Conservation (phyloP, 2,797 vertebrate genomes). For the Mus minutoides region DNA sequence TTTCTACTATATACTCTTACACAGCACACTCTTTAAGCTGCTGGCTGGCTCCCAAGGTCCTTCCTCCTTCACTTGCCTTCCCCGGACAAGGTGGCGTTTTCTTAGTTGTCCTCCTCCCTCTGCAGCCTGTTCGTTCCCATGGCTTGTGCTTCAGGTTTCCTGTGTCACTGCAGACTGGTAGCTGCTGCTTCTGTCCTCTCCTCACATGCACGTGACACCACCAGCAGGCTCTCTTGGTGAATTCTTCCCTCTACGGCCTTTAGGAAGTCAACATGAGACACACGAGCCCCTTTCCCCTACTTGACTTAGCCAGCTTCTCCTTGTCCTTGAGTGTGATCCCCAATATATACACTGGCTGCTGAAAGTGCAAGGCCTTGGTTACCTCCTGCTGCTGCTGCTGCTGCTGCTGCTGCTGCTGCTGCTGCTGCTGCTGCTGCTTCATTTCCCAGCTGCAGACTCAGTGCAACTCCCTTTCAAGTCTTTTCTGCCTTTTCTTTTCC, state of each 20-base stretch:
- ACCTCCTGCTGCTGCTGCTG: neutral
- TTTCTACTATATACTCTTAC: too few species aligned
- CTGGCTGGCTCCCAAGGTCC: neutral
- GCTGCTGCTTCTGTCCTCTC: neutral
- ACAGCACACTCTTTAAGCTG: neutral
- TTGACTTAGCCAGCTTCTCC: neutral
- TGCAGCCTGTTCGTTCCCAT: neutral
- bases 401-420: too few species aligned
- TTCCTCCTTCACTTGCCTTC: neutral
- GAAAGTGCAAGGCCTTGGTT: slow-evolving; percentile 20
- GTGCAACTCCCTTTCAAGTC: neutral
- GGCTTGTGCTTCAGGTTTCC: neutral
- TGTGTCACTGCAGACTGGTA: too few species aligned
- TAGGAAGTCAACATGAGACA: neutral
- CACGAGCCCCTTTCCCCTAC: neutral
- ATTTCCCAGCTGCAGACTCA: neutral
- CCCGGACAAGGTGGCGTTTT: neutral
- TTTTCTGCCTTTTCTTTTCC: neutral
- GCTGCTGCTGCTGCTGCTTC: neutral
- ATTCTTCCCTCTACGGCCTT: neutral
- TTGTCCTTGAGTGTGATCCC: neutral
- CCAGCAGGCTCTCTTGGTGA: neutral
- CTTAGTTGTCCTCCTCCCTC: neutral
- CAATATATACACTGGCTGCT: neutral
- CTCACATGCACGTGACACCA: fast-evolving